phyloP scores from a whole-genome alignment of 2,113 vertebrate species.

The Lipotes vexillifer region DNA sequence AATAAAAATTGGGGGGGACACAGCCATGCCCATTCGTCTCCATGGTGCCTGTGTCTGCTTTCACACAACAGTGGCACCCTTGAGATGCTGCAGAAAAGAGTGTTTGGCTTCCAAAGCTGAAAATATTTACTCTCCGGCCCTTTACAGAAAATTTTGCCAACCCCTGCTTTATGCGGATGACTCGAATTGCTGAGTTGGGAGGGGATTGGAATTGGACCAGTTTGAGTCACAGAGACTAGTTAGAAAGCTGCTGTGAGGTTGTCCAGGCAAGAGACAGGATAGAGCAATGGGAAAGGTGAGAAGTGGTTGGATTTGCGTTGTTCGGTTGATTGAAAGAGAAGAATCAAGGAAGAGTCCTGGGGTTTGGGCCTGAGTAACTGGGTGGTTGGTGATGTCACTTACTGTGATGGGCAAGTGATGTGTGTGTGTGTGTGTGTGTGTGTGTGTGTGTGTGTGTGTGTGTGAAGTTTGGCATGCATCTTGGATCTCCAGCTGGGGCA shows the following conservation, averaged over 20 bases:
- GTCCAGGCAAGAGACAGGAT: background rate
- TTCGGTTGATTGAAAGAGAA: background rate
- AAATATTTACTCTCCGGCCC: background rate
- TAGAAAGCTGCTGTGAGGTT: background rate
- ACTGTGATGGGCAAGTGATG: background rate
- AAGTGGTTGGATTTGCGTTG: background rate
- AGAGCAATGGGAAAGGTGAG: background rate
- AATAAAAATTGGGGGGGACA: background rate
- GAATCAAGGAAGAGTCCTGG: background rate
- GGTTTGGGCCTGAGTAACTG: background rate
- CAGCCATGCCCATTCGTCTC: background rate
- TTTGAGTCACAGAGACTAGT: background rate
- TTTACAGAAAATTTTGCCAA: background rate
- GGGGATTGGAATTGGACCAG: background rate
- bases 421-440: too few species aligned
- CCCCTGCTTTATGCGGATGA: background rate
- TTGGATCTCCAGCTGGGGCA: background rate
- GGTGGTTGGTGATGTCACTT: background rate
- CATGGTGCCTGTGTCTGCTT: background rate
- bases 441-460: rapidly evolving
- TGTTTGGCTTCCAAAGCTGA: background rate
- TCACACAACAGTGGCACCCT: rapidly evolving
- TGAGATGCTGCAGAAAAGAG: too few species aligned
- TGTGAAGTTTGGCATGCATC: background rate
- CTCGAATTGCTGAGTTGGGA: background rate